Evolutionary conservation across 2,888 invertebrate genomes (phyloP).

Genomic region (Uropetala carovei): DNA sequence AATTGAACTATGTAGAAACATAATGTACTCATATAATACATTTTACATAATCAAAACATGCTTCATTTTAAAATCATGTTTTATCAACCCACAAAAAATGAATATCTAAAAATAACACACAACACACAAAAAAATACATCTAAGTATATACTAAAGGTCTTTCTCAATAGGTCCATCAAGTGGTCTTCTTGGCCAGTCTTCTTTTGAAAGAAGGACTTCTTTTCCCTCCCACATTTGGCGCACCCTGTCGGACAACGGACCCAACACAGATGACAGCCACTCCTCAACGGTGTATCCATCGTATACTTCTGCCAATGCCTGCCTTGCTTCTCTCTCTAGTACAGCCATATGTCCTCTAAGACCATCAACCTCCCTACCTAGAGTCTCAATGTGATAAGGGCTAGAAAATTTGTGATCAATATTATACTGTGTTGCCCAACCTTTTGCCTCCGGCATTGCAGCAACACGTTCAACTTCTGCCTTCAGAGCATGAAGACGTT

Average conservation of each 20-base stretch:
- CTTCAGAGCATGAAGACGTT: conserved; percentile 58
- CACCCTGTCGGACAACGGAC: conserved; percentile 74
- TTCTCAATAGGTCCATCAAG: conserved; percentile 70
- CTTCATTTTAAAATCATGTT: too few relatives aligned
- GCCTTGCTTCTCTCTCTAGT: conserved; percentile 74
- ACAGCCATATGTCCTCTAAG: conserved; percentile 74
- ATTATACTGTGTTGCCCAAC: conserved; percentile 77
- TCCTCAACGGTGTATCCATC: conserved; percentile 75
- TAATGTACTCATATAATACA: too few relatives aligned
- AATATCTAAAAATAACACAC: too few relatives aligned
- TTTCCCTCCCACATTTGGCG: conserved; percentile 74
- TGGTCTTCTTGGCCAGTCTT: conserved; percentile 78
- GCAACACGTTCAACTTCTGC: conserved; percentile 41
- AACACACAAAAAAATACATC: neutral
- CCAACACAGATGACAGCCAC: conserved; percentile 75
- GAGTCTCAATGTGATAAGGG: conserved; percentile 75
- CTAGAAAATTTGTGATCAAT: conserved; percentile 75
- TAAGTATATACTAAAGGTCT: conserved; percentile 32
- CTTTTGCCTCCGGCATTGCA: conserved; percentile 70
- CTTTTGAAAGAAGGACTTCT: conserved; percentile 75
- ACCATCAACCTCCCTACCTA: conserved; percentile 74
- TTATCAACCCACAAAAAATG: too few relatives aligned
- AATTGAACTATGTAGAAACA: too few relatives aligned
- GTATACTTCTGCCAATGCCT: conserved; percentile 75
- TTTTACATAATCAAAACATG: too few relatives aligned